Evolutionary conservation across 2,797 vertebrate genomes (phyloP), one percentile per base, ranked within the genome.

Genomic region (Silurus lanzhouensis): DNA sequence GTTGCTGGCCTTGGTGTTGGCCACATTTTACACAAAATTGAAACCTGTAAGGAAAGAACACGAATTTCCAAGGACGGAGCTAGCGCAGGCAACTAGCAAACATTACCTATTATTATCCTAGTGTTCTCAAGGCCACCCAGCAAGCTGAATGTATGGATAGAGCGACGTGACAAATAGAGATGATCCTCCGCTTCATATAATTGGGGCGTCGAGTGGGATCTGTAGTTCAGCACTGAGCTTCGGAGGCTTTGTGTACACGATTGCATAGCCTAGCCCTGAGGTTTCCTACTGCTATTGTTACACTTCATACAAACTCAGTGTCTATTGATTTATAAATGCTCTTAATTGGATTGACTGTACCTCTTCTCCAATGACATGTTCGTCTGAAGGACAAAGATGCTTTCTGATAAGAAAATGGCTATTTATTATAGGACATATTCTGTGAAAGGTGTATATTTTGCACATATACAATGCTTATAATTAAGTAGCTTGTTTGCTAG

Each of bases 71-170:
- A 84, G 86, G 82, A 60, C 20, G 3, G 63, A 7, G 58, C 66
- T 70, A 80, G 27, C 38, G 14, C 68, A 66, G 31, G 19, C n/a
- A 31, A 64, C 25, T 44, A 81, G 61, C n/a, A 76, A 87, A 80
- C 58, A 87, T 80, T 48, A 70, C 25, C 80, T 76, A 57, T 82
- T 71, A 70, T 87, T 84, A 57, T 81, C 76, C 52, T 76, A 86
- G 61, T 72, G 2, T 58, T 72, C 82, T 83, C 81, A 84, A 87
- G 86, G 82, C 78, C 78, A 79, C 60, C 60, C 76, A 63, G 58
- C 20, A 27, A 70, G 78, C 60, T 81, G 82, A 84, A 87, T 75
- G 25, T 87, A 87, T 87, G 77, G 81, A 86, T 83, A 60, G 78
- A 81, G 44, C 22, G 20, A 74, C 31, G 72, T 71, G 17, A 22